Evolutionary conservation across 2,797 vertebrate genomes (phyloP), one percentile per base, ranked within the genome.

Genomic region (Graptemys geographica): DNA sequence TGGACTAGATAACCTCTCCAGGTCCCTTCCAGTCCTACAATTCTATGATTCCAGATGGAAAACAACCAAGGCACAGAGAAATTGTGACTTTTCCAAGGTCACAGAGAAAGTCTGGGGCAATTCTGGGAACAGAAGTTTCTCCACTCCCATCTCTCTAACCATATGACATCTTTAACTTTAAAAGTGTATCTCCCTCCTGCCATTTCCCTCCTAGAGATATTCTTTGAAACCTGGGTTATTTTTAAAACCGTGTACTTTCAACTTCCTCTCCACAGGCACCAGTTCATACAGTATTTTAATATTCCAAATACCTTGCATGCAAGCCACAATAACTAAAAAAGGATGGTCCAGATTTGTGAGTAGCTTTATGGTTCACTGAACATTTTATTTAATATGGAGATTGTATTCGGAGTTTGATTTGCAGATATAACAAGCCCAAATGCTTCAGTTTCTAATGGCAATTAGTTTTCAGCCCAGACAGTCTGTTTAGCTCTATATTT

Each of bases 381-480:
- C 94, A 84, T 91, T 97, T 97, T 97, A 97, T 97, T 98, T 98
- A 97, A 97, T 97, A 97, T 96, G 96, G 98, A 98, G 98, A 98
- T 97, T 98, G 96, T 97, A 97, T 98, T 98, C 97, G 93, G 90
- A 97, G 96, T 98, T 97, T 98, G 98, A 98, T 98, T 98, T 98
- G 96, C 96, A 98, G 96, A 98, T 98, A 98, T 98, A 98, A 98
- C 98, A 98, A 98, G 97, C 87, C 85, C 96, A 98, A 98, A 98
- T 98, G 94, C 96, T 98, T 98, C 94, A 97, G 96, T 98, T 98
- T 98, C 98, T 98, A 98, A 98, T 97, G 97, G 97, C 98, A 98
- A 98, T 98, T 98, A 98, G 97, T 98, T 98, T 98, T 98, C 98
- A 98, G 95, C 97, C 97, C 98, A 98, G 98, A 98, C 98, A 98